Conservation (phyloP, 2,888 invertebrate species). For the Leucoptera coffeella region DNA sequence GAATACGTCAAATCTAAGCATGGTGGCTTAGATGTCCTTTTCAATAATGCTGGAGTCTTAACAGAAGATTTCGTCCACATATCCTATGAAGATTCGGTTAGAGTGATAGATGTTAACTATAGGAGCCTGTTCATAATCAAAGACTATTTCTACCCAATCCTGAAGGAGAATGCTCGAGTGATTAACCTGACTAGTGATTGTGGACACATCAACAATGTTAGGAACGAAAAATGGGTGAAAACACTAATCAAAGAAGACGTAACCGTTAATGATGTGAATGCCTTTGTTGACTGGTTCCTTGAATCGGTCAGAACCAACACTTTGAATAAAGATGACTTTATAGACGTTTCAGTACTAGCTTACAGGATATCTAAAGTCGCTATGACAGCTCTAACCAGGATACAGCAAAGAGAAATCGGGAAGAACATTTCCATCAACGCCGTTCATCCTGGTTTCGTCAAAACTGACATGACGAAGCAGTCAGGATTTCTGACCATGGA, state of each 20-base stretch:
- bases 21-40: constrained; percentile 65
- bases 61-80: constrained; percentile 30
- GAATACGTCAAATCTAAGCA: constrained; percentile 54
- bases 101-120: constrained; percentile 30
- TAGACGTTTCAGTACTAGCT: constrained; percentile 8
- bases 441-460: constrained; percentile 12
- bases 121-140: constrained; percentile 26
- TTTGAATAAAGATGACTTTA: constrained; percentile 29
- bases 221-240: constrained; percentile 24
- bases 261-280: constrained; percentile 21
- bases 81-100: constrained; percentile 32
- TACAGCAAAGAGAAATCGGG: constrained; percentile 10
- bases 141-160: constrained; percentile 58
- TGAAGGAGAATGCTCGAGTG: constrained; percentile 64
- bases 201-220: constrained; percentile 34
- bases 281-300: constrained; percentile 30
- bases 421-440: constrained; percentile 12
- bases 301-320: constrained; percentile 31
- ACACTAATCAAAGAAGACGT: constrained; percentile 19
- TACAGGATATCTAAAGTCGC: constrained; percentile 12
- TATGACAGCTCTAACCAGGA: constrained; percentile 10
- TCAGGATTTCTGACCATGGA: constrained; percentile 8
- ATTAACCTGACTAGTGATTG: constrained; percentile 60
- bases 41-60: constrained; percentile 66
- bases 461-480: constrained; percentile 11